phyloP scores from a whole-genome alignment of 2,113 vertebrate species.

The Phylloscopus trochiloides region DNA sequence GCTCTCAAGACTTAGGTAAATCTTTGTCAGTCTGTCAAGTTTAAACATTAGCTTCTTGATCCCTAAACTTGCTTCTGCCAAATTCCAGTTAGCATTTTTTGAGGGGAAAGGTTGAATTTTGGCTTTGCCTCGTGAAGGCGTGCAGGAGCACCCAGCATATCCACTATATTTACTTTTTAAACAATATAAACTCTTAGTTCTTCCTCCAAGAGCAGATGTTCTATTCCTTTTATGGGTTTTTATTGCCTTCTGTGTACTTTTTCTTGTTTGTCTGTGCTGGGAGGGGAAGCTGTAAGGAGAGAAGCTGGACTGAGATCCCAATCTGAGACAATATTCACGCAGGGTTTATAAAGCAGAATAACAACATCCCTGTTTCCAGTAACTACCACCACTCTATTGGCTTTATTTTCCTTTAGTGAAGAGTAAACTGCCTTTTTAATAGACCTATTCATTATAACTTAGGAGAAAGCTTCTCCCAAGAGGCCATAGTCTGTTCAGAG shows the following conservation, averaged over 20 bases:
- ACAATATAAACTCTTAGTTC: background rate
- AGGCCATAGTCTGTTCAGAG: background rate
- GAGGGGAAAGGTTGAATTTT: background rate
- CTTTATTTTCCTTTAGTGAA: slow-evolving; percentile 4
- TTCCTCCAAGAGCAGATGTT: background rate
- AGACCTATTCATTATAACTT: background rate
- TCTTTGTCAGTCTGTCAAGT: background rate
- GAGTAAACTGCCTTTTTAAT: slow-evolving; percentile 13
- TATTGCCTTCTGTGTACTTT: background rate
- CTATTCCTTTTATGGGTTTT: background rate
- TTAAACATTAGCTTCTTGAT: background rate
- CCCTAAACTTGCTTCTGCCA: background rate
- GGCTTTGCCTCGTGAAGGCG: background rate
- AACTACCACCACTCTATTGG: background rate
- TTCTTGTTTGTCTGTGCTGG: background rate
- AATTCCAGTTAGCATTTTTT: background rate
- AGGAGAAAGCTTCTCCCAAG: background rate
- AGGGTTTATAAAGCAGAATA: background rate
- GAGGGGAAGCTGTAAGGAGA: background rate
- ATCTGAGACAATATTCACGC: background rate
- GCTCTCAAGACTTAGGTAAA: background rate
- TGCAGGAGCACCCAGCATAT: background rate
- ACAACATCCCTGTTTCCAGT: background rate
- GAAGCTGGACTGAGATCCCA: background rate
- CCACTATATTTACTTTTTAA: background rate